Base-by-base conservation (phyloP, 2,113 vertebrate species). In the Scartelaos histophorus region DNA sequence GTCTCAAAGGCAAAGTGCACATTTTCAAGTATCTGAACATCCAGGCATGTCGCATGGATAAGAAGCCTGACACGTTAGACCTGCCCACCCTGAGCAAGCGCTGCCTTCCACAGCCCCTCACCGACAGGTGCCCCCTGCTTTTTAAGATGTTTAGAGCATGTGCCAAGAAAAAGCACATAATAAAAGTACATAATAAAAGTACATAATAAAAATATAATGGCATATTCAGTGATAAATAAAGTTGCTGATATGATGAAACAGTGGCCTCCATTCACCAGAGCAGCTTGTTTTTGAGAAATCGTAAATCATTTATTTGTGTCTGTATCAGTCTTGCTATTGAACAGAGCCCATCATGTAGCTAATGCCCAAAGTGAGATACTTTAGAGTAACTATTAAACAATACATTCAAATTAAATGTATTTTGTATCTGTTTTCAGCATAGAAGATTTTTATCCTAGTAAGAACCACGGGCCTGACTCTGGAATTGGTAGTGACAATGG, bases 11-110 rank as follows among this genome's bases (percentile, higher is more conserved):
- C 79, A 99, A 96, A 94, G 95, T 98, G 43, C 98, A 99, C 82
- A 98, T 99, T 91, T 99, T 99, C 91, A 99, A 99, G 91, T 98
- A 96, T 90, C 94, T 99, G 87, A 97, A 96, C 88, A 97, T 97
- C 66, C 96, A 97, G 86, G 95, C 96, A 65, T 98, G 97, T 84
- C 94, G 97, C 88, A 94, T 94, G 90, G 97, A 98, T 83, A 99
- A 98, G 87, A 99, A 99, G 82, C 95, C 97, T 2, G 97, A 98
- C 90, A 97, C 96, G n/a, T 86, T 98, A 79, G 97, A 99, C 90
- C 94, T 98, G 58, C 96, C 96, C 0, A 95, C 97, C 0, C 84
- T 98, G 66, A 93, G 94, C 73, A 99, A 97, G 90, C 93, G 97
- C 67, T 93, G 95, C 68, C 94, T 97, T 46, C 96, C 94, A 15